A percentile compares a stretch with the other conserved stretches of the same genome.
Evolutionary conservation across 2,797 vertebrate genomes (phyloP).

Genomic region (Liasis olivaceus): DNA sequence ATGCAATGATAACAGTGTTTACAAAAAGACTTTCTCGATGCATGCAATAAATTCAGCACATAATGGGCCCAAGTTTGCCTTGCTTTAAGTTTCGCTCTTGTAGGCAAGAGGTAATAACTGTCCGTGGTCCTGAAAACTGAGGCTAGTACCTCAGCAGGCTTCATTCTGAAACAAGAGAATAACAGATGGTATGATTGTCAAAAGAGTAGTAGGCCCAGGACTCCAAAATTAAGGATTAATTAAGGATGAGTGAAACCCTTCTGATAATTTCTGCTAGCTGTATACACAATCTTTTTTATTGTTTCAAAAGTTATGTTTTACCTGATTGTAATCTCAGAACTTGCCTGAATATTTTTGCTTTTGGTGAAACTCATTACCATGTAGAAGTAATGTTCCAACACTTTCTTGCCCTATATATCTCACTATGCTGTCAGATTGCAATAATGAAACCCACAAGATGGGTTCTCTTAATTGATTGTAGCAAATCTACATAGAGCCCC

Average conservation of each 20-base stretch:
- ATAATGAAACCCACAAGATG: neutral
- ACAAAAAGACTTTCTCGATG: neutral
- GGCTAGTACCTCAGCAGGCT: too few species aligned
- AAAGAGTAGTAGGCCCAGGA: slow-evolving; percentile 13
- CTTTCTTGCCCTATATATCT: neutral
- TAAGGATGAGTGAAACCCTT: neutral
- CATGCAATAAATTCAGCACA: neutral
- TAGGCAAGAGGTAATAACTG: neutral
- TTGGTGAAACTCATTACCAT: neutral
- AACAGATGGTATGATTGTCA: too few species aligned
- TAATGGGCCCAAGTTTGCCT: neutral
- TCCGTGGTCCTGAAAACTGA: neutral
- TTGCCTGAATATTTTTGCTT: neutral
- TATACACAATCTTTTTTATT: neutral
- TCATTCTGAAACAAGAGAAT: neutral
- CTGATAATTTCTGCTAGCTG: neutral
- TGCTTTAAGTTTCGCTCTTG: neutral
- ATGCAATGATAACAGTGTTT: neutral
- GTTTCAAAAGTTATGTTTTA: too few species aligned
- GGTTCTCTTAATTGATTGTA: neutral
- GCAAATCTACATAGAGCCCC: neutral
- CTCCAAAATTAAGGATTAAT: neutral
- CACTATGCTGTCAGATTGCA: neutral
- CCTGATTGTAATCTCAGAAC: neutral
- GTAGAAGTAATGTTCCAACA: too few species aligned